phyloP scores from a whole-genome alignment of 2,797 vertebrate genomes.

The Choloepus didactylus region DNA sequence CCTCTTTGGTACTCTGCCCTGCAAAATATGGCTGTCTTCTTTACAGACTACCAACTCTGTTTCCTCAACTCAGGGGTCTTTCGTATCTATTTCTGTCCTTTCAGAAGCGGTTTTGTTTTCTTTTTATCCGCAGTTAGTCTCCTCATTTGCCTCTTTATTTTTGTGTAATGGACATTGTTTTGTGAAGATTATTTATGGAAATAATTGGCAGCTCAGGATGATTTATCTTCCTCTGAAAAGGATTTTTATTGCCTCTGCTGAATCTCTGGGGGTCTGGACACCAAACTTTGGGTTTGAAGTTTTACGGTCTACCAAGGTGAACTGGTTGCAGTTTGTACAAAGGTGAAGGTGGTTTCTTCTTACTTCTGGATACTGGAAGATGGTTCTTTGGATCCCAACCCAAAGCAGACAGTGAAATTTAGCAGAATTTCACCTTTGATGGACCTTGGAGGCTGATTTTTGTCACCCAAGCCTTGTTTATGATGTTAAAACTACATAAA shows the following conservation, averaged over 20 bases:
- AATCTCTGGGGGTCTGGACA: neutral
- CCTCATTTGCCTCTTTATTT: neutral
- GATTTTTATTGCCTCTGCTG: neutral
- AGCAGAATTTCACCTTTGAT: neutral
- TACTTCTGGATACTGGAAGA: neutral
- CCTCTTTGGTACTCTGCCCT: neutral
- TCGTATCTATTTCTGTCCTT: neutral
- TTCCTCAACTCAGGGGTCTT: neutral
- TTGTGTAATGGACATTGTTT: neutral
- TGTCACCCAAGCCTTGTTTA: neutral
- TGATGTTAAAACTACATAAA: neutral
- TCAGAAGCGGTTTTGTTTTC: neutral
- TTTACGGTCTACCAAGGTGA: neutral
- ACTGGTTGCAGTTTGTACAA: neutral
- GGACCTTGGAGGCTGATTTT: neutral
- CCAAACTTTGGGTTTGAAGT: neutral
- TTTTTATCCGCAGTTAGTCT: neutral
- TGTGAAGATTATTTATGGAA: constrained; percentile 1
- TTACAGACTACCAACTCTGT: neutral
- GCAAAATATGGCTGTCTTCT: neutral
- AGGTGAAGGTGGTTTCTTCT: neutral
- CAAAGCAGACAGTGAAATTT: neutral
- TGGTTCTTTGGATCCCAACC: neutral
- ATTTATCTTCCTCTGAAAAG: neutral
- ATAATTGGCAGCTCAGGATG: neutral